Conservation (phyloP, 2,888 invertebrate species). For the Sphaeridia pumilis region DNA sequence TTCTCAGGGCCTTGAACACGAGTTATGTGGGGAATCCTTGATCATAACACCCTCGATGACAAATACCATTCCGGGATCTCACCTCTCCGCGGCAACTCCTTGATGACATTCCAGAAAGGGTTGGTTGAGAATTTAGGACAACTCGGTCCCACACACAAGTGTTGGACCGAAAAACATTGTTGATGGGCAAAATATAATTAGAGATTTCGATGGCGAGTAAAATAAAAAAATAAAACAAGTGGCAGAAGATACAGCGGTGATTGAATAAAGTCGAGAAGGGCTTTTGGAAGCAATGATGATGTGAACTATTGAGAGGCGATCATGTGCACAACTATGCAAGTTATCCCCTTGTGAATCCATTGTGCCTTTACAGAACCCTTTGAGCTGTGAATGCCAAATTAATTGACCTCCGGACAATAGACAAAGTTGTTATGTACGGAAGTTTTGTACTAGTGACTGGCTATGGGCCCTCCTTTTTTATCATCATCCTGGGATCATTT, state of each 20-base stretch:
- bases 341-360: not conserved
- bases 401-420: conserved; percentile 14
- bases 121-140: too few relatives aligned
- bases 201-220: too few relatives aligned
- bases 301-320: not conserved
- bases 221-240: too few relatives aligned
- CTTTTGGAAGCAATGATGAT: not conserved
- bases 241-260: too few relatives aligned
- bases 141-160: too few relatives aligned
- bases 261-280: too few relatives aligned
- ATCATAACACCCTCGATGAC: conserved; percentile 28
- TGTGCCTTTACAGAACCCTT: conserved; percentile 7
- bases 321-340: conserved; percentile 2
- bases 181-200: too few relatives aligned
- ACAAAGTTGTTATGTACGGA: too few relatives aligned
- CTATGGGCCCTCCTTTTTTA: conserved; percentile 1
- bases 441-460: too few relatives aligned
- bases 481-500: conserved; percentile 3
- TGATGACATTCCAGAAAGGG: too few relatives aligned
- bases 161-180: too few relatives aligned
- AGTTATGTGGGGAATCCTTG: conserved; percentile 32
- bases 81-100: too few relatives aligned
- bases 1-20: conserved; percentile 25
- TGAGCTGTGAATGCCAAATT: conserved; percentile 16
- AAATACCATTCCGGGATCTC: conserved; percentile 2